Base-by-base conservation (phyloP, 2,888 invertebrate species). In the Microchrysa polita region DNA sequence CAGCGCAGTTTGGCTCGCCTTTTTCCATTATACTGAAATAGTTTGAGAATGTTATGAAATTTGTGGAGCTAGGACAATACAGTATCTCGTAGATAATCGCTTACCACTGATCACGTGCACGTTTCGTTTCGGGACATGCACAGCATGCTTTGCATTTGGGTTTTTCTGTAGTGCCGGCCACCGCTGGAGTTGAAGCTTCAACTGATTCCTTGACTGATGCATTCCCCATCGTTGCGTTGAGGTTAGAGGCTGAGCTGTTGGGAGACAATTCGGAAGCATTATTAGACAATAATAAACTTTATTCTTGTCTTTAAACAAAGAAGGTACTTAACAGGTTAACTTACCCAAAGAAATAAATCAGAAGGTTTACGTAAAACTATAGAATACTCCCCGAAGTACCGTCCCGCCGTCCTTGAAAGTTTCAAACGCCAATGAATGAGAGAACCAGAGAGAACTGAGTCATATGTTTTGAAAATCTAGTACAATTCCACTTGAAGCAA, bases 111-210 rank as follows among this genome's bases (percentile, higher is more conserved):
- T 98, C 98, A 80, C 98, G 87, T 42, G 86, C 91, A 85, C 90
- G 90, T 85, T 96, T 97, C 0, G 97, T 98, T 86, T 98, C 97
- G 0, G 97, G 97, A 84, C 98, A 98, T 2, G 97, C 97, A 87
- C 98, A 98, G 81, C 98, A 98, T 2, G 97, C 93, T 83, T 97
- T 98, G 76, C 95, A 86, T 82, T 95, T 95, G 61, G 93, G 92
- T 79, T 92, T 91, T 61, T 88, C 88, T 10, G 86, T 85, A 14
- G 83, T 82, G 10, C 85, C 84, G 53, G 78, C 78, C 14, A 77
- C 73, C 4, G 81, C 80, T 12, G 83, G 82, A 2, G 79, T 77
- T 5, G 81, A 82, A 23, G 81, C 80, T 72, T 85, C 84, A 2
- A 85, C 85, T 52, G 86, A 85, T 77, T 86, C 87, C 82, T 88